These are phyloP conservation scores for Tychaedon coryphoeus DNA, from an alignment of 2,113 vertebrate species.

Conservation along the genomic window DNA sequence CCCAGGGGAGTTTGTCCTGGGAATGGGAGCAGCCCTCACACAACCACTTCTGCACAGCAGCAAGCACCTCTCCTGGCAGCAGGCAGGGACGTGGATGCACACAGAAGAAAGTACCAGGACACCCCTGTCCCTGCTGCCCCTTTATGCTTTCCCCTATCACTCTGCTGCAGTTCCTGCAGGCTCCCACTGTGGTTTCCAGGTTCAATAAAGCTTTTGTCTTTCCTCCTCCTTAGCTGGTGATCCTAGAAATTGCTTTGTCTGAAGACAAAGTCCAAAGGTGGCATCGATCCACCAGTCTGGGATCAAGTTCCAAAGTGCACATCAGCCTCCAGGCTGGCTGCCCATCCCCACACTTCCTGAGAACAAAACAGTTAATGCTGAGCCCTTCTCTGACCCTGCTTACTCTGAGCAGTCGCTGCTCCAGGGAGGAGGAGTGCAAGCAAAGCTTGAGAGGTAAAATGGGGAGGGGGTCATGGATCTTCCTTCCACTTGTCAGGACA, in stretches of 20 bases:
- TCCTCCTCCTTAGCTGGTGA: neutral
- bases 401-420: neutral
- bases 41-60: accelerated
- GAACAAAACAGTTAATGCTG: neutral
- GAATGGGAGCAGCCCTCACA: neutral
- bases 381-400: neutral
- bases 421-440: neutral
- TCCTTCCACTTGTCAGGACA: neutral
- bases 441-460: neutral
- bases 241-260: neutral
- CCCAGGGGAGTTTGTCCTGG: neutral
- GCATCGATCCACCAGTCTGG: neutral
- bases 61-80: neutral
- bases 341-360: neutral
- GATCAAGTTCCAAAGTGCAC: neutral
- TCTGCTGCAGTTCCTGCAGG: accelerated
- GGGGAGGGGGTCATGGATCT: neutral
- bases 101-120: neutral
- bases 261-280: neutral
- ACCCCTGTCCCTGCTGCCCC: neutral
- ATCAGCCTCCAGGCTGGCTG: neutral
- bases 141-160: neutral
- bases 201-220: neutral
- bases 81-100: neutral
- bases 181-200: neutral